Conservation (phyloP, 2,888 invertebrate genomes). For the Drosophila glabriapex region DNA sequence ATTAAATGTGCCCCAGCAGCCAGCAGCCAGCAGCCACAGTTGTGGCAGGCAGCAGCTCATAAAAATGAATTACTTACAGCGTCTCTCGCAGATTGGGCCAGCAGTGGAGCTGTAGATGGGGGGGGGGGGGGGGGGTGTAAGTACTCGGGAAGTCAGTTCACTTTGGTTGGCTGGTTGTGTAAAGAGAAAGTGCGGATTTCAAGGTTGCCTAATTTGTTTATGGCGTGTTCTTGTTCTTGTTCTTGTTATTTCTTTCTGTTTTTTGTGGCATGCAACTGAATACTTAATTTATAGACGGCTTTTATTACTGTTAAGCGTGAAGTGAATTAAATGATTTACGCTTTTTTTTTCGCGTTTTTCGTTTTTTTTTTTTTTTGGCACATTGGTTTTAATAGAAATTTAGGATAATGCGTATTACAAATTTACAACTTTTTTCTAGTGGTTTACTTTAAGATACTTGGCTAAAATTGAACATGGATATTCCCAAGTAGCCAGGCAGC, state of each 20-base stretch:
- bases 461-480: neutral
- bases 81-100: conserved; percentile 1
- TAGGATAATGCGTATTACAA: neutral
- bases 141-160: neutral
- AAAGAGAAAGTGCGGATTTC: conserved; percentile 33
- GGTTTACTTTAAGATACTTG: neutral
- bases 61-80: conserved; percentile 70
- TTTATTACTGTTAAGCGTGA: conserved; percentile 28
- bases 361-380: neutral
- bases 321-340: conserved; percentile 28
- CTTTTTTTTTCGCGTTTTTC: neutral
- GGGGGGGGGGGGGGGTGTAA: no score
- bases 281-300: conserved; percentile 50
- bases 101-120: fast-evolving
- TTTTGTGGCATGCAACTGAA: conserved; percentile 48
- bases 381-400: conserved; percentile 10
- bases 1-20: neutral
- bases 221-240: conserved; percentile 38
- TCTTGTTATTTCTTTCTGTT: neutral
- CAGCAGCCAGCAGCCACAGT: conserved; percentile 23
- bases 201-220: conserved; percentile 63
- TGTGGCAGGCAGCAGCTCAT: conserved; percentile 60
- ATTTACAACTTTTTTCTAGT: neutral
- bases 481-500: neutral
- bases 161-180: conserved; percentile 21